Evolutionary conservation across 2,797 vertebrate species (phyloP).

Genomic region (Cynopterus sphinx): DNA sequence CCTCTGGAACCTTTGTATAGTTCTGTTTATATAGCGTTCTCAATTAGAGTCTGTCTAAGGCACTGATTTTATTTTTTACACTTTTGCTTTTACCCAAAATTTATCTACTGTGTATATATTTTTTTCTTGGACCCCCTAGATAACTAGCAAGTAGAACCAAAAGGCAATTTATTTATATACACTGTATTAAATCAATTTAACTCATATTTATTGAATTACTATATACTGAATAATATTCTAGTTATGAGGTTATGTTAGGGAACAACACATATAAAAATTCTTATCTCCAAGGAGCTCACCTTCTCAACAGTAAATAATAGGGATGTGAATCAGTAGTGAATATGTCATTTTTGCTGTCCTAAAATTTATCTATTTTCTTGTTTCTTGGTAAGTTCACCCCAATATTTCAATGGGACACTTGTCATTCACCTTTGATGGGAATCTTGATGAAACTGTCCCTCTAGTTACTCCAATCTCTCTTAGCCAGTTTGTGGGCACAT

Average conservation of each 20-base stretch:
- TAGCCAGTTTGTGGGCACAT: neutral
- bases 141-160: neutral
- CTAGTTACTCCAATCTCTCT: neutral
- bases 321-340: neutral
- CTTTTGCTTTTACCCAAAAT: slow-evolving; percentile 1
- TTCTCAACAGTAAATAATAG: neutral
- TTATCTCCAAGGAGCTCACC: neutral
- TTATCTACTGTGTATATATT: neutral
- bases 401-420: neutral
- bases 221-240: neutral
- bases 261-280: neutral
- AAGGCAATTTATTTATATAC: slow-evolving; percentile 27
- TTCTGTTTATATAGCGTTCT: neutral
- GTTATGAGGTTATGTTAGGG: neutral
- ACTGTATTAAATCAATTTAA: neutral
- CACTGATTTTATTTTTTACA: neutral
- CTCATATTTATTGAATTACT: neutral
- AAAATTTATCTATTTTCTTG: neutral
- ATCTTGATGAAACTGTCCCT: neutral
- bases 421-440: neutral
- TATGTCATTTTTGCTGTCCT: neutral
- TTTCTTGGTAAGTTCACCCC: neutral
- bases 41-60: neutral
- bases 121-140: neutral
- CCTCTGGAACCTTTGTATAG: neutral